Conservation (phyloP, 2,797 vertebrate genomes). For the Poeciliopsis turneri region DNA sequence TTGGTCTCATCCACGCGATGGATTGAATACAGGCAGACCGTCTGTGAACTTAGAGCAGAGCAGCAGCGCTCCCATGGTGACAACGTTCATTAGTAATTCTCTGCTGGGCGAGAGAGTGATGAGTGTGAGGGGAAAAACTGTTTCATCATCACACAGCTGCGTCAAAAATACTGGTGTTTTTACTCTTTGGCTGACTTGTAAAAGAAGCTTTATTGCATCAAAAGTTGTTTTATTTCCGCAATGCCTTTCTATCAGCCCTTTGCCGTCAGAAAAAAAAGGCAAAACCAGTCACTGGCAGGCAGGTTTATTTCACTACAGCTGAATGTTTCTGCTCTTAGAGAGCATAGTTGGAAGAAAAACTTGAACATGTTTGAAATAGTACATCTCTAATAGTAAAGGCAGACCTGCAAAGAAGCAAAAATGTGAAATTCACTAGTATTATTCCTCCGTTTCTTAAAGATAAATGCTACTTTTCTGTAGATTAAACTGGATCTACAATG, state of each 20-base stretch:
- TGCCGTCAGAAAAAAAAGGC: not conserved
- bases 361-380: not conserved
- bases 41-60: slow-evolving; percentile 73
- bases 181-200: slow-evolving; percentile 53
- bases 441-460: slow-evolving; percentile 55
- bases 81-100: slow-evolving; percentile 69
- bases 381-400: slow-evolving; percentile 6
- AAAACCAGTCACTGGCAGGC: not conserved
- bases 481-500: slow-evolving; percentile 35
- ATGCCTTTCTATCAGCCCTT: not conserved
- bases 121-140: slow-evolving; percentile 52
- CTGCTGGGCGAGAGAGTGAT: slow-evolving; percentile 53
- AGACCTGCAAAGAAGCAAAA: slow-evolving; percentile 52
- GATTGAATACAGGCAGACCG: slow-evolving; percentile 67
- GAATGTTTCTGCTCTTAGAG: slow-evolving; percentile 15
- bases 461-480: slow-evolving; percentile 48
- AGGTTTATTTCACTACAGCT: slow-evolving; percentile 12
- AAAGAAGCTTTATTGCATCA: slow-evolving; percentile 34
- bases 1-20: slow-evolving; percentile 57
- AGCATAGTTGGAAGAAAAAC: slow-evolving; percentile 1
- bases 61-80: slow-evolving; percentile 73
- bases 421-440: slow-evolving; percentile 64
- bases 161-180: slow-evolving; percentile 69
- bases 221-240: slow-evolving; percentile 27
- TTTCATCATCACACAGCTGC: slow-evolving; percentile 63